phyloP scores from a whole-genome alignment of 37 sponge, comb jelly and placozoan genomes.

The Tethya wilhelma region DNA sequence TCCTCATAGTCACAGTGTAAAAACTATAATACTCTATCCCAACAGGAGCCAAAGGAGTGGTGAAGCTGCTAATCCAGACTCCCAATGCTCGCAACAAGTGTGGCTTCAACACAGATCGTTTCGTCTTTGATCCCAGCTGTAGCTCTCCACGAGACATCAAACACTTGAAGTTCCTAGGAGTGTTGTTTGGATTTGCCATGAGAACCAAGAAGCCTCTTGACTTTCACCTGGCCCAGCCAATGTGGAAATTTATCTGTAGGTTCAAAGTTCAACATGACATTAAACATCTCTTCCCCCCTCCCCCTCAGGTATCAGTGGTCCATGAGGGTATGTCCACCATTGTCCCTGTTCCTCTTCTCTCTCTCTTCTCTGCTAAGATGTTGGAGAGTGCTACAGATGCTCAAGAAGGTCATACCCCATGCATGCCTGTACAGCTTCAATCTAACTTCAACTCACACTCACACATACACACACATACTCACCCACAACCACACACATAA shows the following conservation, averaged over 20 bases:
- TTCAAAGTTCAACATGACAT: too few species aligned
- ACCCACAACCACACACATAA: too few species aligned
- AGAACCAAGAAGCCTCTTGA: slow-evolving; percentile 89
- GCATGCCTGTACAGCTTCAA: too few species aligned
- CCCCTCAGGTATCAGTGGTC: slow-evolving; percentile 82
- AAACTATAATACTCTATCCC: too few species aligned
- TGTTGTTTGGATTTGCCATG: slow-evolving; percentile 90
- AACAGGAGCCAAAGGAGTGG: slow-evolving; percentile 67
- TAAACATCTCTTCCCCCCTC: too few species aligned
- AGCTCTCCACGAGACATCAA: slow-evolving; percentile 54
- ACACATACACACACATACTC: too few species aligned
- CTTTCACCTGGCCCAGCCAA: slow-evolving; percentile 83
- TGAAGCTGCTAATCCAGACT: slow-evolving; percentile 77
- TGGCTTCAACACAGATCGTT: slow-evolving; percentile 87
- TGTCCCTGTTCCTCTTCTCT: slow-evolving; percentile 88
- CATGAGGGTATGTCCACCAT: slow-evolving; percentile 86
- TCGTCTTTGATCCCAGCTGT: slow-evolving; percentile 81
- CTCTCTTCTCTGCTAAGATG: slow-evolving; percentile 66
- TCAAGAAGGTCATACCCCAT: slow-evolving; percentile 90
- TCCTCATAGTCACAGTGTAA: too few species aligned
- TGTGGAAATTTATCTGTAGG: slow-evolving; percentile 93
- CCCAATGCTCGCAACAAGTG: slow-evolving; percentile 82
- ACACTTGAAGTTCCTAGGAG: slow-evolving; percentile 84
- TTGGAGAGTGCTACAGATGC: slow-evolving; percentile 68
- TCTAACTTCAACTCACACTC: too few species aligned